A percentile compares a stretch with the other conserved stretches of the same genome.
These are phyloP conservation scores for Psilopogon haemacephalus DNA, from an alignment of 2,113 vertebrate genomes.

Conservation along the genomic window DNA sequence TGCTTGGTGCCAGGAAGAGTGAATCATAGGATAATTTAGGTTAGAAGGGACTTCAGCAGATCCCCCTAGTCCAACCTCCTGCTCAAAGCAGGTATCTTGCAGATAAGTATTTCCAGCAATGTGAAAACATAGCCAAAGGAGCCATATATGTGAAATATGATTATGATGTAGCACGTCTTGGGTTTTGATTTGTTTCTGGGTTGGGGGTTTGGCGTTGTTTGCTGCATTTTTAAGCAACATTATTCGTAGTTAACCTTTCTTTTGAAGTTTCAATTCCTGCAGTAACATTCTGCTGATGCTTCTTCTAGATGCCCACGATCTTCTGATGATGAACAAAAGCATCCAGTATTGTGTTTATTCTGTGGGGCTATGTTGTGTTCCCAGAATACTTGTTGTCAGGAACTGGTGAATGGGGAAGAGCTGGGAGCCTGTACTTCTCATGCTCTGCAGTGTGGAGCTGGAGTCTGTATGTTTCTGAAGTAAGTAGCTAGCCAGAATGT, in stretches of 20 bases:
- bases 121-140: background rate
- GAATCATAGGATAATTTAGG: slow-evolving; percentile 4
- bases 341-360: slow-evolving; percentile 93
- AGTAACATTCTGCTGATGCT: background rate
- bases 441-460: slow-evolving; percentile 90
- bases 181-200: background rate
- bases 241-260: background rate
- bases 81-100: background rate
- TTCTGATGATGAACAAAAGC: slow-evolving; percentile 90
- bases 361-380: slow-evolving; percentile 94
- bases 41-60: background rate
- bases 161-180: background rate
- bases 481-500: slow-evolving; percentile 57
- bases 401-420: slow-evolving; percentile 88
- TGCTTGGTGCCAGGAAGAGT: background rate
- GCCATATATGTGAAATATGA: background rate
- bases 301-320: slow-evolving; percentile 89
- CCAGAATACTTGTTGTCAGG: slow-evolving; percentile 92
- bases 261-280: background rate
- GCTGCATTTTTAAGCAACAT: background rate
- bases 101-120: background rate
- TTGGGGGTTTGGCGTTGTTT: background rate
- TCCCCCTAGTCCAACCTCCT: background rate
- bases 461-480: slow-evolving; percentile 97
- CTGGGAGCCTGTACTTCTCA: slow-evolving; percentile 94